Evolutionary conservation across 2,888 invertebrate species (phyloP), one percentile per base, ranked within the genome.

Genomic region (Drosophila anomalipes): DNA sequence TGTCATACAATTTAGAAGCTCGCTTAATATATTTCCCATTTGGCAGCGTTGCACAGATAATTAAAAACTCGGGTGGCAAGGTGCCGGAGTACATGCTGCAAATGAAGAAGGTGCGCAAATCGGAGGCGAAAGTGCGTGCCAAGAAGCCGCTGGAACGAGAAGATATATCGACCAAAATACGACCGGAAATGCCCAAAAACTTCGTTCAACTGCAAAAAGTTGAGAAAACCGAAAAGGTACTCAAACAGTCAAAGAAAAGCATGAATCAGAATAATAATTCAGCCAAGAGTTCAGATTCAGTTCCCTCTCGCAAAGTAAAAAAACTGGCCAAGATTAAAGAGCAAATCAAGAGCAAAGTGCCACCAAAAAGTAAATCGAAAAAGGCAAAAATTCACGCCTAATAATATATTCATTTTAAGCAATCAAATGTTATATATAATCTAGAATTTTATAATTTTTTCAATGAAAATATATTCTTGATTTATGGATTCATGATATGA

Each of bases 41-140:
- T 70, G 66, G 80, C 91, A 98, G 98, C 89, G 98, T 99, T 92
- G 98, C 98, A 0, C 96, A 97, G 64, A 96, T 99, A 49, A 96
- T 99, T 94, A 95, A 96, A 89, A 96, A 97, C 89, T 98, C 99
- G 0, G 99, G 99, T 1, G 98, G 98, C 92, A 95, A 96, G 16
- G 97, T 99, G 0, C 99, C 99, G 0, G 96, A 97, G 28, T 99
- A 97, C 94, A 97, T 98, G 96, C 93, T 99, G 77, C 94, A 95
- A 67, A 94, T 97, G 92, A 96, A 96, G 84, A 96, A 95, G 84
- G 94, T 95, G 60, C 94, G 95, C 62, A 95, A 96, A 81, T 95
- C 95, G 61, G 95, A 95, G 70, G 93, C 94, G 54, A 95, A 95
- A 87, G 94, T 94, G 76, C 92, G 96, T 16, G 94, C 94, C 75